phyloP scores from a whole-genome alignment of 2,888 invertebrate genomes.

The Perdita meconis region DNA sequence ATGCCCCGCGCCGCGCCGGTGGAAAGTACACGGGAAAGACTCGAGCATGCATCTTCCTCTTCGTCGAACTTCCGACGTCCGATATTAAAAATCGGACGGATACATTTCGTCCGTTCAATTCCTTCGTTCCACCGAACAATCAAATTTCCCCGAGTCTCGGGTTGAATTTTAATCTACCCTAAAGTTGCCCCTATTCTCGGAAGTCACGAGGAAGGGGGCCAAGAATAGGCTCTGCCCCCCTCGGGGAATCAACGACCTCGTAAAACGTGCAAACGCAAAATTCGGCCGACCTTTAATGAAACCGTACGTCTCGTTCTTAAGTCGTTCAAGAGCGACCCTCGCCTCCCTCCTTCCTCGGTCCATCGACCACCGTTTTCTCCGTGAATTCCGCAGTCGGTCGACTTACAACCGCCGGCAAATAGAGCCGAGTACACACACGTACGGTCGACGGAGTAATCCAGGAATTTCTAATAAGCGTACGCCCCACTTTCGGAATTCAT shows the following conservation, averaged over 20 bases:
- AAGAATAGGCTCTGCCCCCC: too few relatives aligned
- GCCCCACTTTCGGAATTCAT: conserved; percentile 72
- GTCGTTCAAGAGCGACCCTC: conserved; percentile 14
- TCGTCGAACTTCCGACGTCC: too few relatives aligned
- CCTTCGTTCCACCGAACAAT: too few relatives aligned
- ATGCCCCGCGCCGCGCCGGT: too few relatives aligned
- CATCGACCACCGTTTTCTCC: conserved; percentile 21
- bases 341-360: neutral
- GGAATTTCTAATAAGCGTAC: conserved; percentile 78
- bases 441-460: conserved; percentile 64
- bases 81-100: too few relatives aligned
- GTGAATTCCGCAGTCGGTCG: conserved; percentile 37
- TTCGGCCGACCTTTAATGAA: conserved; percentile 44
- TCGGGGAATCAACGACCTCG: conserved; percentile 14
- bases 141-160: too few relatives aligned
- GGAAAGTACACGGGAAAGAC: too few relatives aligned
- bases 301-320: conserved; percentile 41
- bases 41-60: too few relatives aligned
- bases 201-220: too few relatives aligned
- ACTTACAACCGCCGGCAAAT: conserved; percentile 38
- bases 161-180: too few relatives aligned
- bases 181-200: too few relatives aligned
- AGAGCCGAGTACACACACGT: conserved; percentile 58
- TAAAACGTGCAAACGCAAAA: conserved; percentile 29
- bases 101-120: too few relatives aligned